A percentile compares a stretch with the other conserved stretches of the same genome.
Evolutionary conservation across 2,113 vertebrate species (phyloP).

Genomic region (Gavialis gangeticus): DNA sequence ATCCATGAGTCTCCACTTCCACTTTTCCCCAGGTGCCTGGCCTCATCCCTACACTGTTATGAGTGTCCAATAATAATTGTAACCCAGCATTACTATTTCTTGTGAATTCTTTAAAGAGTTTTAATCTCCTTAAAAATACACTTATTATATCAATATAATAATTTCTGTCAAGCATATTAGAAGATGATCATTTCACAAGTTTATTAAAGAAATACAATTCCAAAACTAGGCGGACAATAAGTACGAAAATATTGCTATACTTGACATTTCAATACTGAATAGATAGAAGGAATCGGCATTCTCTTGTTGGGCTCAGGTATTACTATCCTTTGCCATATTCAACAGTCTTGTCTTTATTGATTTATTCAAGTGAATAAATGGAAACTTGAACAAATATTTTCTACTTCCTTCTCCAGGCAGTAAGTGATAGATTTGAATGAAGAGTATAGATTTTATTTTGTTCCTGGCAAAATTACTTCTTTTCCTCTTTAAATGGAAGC

Average conservation of each 20-base stretch:
- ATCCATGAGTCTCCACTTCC: too few relatives aligned
- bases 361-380: not conserved
- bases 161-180: not conserved
- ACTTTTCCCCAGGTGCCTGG: too few relatives aligned
- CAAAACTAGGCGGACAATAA: conserved; percentile 1
- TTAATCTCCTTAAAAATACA: too few relatives aligned
- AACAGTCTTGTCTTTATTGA: not conserved
- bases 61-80: not conserved
- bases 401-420: not conserved
- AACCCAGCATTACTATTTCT: not conserved
- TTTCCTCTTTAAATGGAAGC: not conserved
- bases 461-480: not conserved
- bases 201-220: not conserved
- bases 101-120: not conserved
- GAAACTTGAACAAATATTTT: not conserved
- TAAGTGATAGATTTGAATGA: not conserved
- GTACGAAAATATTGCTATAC: not conserved
- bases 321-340: not conserved
- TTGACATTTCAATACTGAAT: not conserved
- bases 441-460: not conserved
- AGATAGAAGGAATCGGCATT: not conserved
- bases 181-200: not conserved
- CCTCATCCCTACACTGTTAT: too few relatives aligned
- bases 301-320: not conserved
- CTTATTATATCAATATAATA: too few relatives aligned